phyloP scores from a whole-genome alignment of 2,888 invertebrate species.

The Slavum lentiscoides region DNA sequence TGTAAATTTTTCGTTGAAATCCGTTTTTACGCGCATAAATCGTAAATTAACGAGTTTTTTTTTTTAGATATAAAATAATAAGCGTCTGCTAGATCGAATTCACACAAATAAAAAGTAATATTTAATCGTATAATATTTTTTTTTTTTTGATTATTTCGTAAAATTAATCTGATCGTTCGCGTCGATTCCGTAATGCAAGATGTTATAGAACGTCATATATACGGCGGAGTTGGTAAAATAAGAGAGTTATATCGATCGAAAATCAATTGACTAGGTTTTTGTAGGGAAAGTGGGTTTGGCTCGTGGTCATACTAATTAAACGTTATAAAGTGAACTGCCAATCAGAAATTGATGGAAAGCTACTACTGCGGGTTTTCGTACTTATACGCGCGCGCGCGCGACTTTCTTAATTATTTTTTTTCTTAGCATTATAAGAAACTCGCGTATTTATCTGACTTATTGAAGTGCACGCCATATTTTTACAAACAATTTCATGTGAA shows the following conservation, averaged over 20 bases:
- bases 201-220: no score
- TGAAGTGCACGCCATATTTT: neutral
- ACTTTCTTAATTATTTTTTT: conserved; percentile 19
- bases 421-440: neutral
- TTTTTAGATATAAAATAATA: no score
- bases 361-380: conserved; percentile 6
- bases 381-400: neutral
- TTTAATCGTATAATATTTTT: no score
- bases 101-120: no score
- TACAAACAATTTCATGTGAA: no score
- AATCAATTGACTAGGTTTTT: conserved; percentile 4
- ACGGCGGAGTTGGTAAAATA: neutral
- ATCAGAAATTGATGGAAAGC: conserved; percentile 15
- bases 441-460: no score
- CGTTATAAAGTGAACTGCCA: neutral
- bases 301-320: neutral
- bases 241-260: conserved; percentile 2
- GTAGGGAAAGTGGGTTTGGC: conserved; percentile 33
- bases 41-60: neutral
- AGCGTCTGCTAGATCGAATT: no score
- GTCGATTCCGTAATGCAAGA: no score
- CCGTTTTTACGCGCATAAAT: neutral
- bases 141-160: no score
- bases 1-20: neutral
- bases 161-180: neutral